These are phyloP conservation scores for Yoshiicerus persimilis DNA, from an alignment of 1,140 invertebrate genomes.

Conservation along the genomic window DNA sequence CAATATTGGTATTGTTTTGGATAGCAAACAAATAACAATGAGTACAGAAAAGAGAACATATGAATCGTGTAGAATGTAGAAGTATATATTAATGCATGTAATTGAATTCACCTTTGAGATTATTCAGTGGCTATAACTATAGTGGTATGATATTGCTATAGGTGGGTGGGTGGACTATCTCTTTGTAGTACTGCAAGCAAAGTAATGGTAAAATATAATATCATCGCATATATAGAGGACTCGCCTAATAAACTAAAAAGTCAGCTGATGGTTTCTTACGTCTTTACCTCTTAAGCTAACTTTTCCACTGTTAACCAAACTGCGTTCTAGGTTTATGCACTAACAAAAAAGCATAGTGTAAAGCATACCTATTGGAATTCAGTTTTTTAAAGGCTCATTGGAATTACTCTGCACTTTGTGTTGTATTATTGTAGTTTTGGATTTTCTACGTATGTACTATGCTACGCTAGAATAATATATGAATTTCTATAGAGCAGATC, in stretches of 20 bases:
- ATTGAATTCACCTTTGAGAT: background rate
- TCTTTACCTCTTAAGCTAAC: background rate
- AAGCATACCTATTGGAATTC: no score
- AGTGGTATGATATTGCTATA: background rate
- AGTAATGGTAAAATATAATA: background rate
- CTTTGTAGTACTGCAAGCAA: no score
- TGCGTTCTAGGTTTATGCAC: background rate
- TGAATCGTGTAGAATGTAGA: background rate
- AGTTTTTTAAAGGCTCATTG: no score
- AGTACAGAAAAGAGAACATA: background rate
- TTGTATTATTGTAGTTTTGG: no score
- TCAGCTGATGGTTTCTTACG: background rate
- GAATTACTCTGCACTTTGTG: no score
- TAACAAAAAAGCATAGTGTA: no score
- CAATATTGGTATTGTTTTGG: background rate
- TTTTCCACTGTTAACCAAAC: background rate
- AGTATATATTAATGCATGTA: background rate
- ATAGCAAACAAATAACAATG: background rate
- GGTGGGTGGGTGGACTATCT: background rate
- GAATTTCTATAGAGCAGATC: no score
- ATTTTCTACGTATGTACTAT: no score
- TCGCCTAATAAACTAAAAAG: background rate
- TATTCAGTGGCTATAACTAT: background rate
- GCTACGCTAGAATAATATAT: no score
- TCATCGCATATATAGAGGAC: background rate